These are phyloP conservation scores for Malurus leucopterus DNA, from an alignment of 2,797 vertebrate genomes.

Conservation along the genomic window DNA sequence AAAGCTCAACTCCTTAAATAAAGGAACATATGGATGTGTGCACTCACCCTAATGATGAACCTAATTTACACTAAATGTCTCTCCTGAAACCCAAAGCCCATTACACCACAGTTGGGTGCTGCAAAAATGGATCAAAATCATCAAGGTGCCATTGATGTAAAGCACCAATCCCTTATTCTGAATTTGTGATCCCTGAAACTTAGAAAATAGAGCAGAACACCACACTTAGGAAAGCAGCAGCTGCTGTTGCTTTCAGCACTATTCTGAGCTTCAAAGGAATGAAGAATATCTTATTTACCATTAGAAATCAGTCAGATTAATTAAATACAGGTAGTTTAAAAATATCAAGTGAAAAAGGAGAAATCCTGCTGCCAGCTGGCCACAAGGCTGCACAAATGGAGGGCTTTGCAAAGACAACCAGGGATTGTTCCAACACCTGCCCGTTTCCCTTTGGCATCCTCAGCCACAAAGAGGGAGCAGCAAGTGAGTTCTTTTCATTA, in stretches of 20 bases:
- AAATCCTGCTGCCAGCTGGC: neutral
- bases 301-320: neutral
- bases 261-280: neutral
- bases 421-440: neutral
- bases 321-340: neutral
- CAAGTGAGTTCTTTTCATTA: neutral
- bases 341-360: neutral
- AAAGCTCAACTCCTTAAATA: neutral
- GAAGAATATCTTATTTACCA: neutral
- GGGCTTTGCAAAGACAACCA: slow-evolving; percentile 32
- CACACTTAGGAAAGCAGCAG: neutral
- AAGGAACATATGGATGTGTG: neutral
- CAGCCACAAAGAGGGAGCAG: neutral
- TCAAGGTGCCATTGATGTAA: neutral
- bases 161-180: neutral
- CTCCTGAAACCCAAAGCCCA: neutral
- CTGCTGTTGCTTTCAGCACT: neutral
- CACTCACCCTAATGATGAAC: neutral
- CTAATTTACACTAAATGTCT: neutral
- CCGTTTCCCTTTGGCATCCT: neutral
- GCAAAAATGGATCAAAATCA: neutral
- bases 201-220: neutral
- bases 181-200: neutral
- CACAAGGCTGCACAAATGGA: neutral
- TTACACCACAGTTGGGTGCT: accelerated